Conservation (phyloP, 2,113 vertebrate genomes). For the Hemichromis elongatus region DNA sequence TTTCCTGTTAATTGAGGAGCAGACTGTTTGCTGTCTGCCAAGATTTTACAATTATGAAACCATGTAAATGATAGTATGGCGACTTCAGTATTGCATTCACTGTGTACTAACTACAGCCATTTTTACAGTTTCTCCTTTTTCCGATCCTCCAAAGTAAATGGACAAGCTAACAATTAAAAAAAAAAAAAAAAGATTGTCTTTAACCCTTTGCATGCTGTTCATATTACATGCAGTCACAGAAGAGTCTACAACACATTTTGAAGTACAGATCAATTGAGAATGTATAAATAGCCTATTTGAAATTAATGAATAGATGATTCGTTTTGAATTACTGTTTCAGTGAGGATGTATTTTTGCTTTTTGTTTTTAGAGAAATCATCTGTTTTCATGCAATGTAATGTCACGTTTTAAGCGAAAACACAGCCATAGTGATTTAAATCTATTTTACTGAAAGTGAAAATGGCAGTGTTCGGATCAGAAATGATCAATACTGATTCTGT, state of each 20-base stretch:
- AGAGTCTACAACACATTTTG: neutral
- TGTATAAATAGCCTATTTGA: neutral
- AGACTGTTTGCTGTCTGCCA: neutral
- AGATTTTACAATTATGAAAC: neutral
- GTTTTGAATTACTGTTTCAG: neutral
- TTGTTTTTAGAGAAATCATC: neutral
- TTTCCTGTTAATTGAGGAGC: conserved; percentile 2
- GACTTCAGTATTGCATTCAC: neutral
- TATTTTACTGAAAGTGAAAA: neutral
- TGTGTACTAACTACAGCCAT: neutral
- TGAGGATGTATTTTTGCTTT: no score
- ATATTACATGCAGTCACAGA: neutral
- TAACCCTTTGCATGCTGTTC: neutral
- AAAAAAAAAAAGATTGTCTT: neutral
- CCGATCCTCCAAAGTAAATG: neutral
- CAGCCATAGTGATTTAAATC: neutral
- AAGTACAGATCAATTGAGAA: neutral
- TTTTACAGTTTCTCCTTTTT: neutral
- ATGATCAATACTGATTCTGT: neutral
- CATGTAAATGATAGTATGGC: neutral
- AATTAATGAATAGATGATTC: neutral
- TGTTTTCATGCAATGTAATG: neutral
- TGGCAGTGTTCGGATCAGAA: neutral
- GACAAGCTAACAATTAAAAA: neutral
- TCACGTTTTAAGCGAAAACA: neutral